A percentile compares a stretch with the other conserved stretches of the same genome.
phyloP scores from a whole-genome alignment of 2,797 vertebrate species.

The Sebastes ruberrimus region DNA sequence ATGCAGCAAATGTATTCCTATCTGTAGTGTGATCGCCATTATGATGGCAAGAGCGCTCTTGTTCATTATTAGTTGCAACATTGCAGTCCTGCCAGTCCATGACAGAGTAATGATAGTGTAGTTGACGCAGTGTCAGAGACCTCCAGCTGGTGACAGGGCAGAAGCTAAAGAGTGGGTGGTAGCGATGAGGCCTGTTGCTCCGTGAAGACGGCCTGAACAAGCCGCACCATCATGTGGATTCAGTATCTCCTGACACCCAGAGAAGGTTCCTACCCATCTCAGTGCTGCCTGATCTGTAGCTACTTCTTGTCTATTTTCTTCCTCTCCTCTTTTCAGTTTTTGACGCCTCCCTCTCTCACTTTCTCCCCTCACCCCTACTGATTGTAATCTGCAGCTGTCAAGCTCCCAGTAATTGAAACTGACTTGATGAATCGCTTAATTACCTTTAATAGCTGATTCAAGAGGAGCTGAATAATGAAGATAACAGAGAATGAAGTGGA shows the following conservation, averaged over 20 bases:
- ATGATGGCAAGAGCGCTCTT: neutral
- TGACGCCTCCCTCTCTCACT: constrained; percentile 50
- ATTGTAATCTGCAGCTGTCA: constrained; percentile 93
- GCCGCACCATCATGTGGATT: constrained; percentile 6
- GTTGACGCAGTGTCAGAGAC: constrained; percentile 36
- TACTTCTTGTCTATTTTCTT: constrained; percentile 30
- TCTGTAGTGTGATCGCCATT: constrained; percentile 17
- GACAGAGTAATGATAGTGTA: constrained; percentile 55
- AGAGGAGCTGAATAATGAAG: constrained; percentile 90
- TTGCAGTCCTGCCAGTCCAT: constrained; percentile 28
- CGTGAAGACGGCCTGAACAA: neutral
- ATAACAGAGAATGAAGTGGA: constrained; percentile 84
- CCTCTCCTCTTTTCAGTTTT: constrained; percentile 39
- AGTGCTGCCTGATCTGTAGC: constrained; percentile 7
- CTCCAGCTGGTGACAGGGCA: constrained; percentile 34
- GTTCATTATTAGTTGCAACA: constrained; percentile 47
- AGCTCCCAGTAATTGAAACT: constrained; percentile 93
- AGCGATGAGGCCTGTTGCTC: constrained; percentile 44
- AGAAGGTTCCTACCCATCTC: constrained; percentile 3
- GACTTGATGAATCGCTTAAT: constrained; percentile 96
- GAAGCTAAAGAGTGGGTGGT: constrained; percentile 49
- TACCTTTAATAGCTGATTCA: constrained; percentile 93
- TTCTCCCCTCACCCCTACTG: constrained; percentile 70
- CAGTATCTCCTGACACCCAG: constrained; percentile 20
- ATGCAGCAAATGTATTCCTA: constrained; percentile 39